Evolutionary conservation across 2,113 vertebrate genomes (phyloP).

Genomic region (Polypterus senegalus): DNA sequence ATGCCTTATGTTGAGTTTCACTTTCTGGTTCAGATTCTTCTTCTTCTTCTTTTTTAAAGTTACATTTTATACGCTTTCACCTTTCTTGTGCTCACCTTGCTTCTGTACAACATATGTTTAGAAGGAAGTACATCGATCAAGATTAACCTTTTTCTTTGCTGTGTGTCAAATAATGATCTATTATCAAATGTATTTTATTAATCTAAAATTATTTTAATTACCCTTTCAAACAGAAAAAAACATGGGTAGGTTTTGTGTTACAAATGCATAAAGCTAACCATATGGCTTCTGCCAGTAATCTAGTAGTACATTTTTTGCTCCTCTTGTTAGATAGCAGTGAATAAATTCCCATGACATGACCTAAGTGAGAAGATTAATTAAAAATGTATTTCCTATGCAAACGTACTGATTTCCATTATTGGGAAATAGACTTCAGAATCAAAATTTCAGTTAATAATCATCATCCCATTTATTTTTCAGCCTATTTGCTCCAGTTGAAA

Average conservation of each 20-base stretch:
- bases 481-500: too few relatives aligned
- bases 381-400: too few relatives aligned
- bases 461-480: too few relatives aligned
- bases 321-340: conserved; percentile 24
- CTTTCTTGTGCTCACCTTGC: neutral
- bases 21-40: too few relatives aligned
- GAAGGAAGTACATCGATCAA: neutral
- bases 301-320: conserved; percentile 24
- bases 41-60: too few relatives aligned
- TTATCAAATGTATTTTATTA: neutral
- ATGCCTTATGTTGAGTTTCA: too few relatives aligned
- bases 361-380: too few relatives aligned
- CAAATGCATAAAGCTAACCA: conserved; percentile 23
- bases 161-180: neutral
- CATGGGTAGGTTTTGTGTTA: too few relatives aligned
- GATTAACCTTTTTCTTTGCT: neutral
- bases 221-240: conserved; percentile 5
- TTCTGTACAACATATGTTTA: neutral
- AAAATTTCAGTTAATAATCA: too few relatives aligned
- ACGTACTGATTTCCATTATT: too few relatives aligned
- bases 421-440: too few relatives aligned
- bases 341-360: too few relatives aligned
- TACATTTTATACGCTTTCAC: neutral
- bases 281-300: conserved; percentile 27
- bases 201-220: conserved; percentile 3